Conservation (phyloP, 1,140 invertebrate species). For the Leptopilina boulardi region DNA sequence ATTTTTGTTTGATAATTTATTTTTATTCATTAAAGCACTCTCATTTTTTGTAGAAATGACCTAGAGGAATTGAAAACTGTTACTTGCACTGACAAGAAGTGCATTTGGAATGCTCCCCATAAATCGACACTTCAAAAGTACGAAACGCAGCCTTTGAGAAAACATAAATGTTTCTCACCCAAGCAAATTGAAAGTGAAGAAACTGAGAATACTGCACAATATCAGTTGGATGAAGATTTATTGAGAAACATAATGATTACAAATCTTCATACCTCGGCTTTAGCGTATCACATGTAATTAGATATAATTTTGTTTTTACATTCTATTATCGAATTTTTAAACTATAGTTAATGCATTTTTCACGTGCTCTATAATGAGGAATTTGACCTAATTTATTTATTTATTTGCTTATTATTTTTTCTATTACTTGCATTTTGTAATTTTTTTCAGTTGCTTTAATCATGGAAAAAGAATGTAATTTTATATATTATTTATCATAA, state of each 20-base stretch:
- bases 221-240: background rate
- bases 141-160: slow-evolving; percentile 35
- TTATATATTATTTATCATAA: no score
- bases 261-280: slow-evolving; percentile 28
- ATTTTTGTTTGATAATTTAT: background rate
- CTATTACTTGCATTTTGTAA: background rate
- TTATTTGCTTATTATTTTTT: background rate
- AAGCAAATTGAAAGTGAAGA: slow-evolving; percentile 21
- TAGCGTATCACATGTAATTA: slow-evolving; percentile 39
- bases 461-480: no score
- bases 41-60: slow-evolving; percentile 2
- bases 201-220: background rate
- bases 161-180: slow-evolving; percentile 37
- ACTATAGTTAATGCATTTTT: background rate
- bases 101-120: slow-evolving; percentile 29
- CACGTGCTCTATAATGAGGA: no score
- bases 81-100: slow-evolving; percentile 39
- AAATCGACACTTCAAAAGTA: slow-evolving; percentile 30
- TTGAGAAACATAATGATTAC: slow-evolving; percentile 21
- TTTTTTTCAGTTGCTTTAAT: slow-evolving; percentile 25
- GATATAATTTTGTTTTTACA: background rate
- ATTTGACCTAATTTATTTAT: background rate
- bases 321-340: slow-evolving; percentile 25
- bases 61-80: slow-evolving; percentile 32
- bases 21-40: background rate